Evolutionary conservation across 1,140 invertebrate genomes (phyloP).

Genomic region (Nymphalis io): DNA sequence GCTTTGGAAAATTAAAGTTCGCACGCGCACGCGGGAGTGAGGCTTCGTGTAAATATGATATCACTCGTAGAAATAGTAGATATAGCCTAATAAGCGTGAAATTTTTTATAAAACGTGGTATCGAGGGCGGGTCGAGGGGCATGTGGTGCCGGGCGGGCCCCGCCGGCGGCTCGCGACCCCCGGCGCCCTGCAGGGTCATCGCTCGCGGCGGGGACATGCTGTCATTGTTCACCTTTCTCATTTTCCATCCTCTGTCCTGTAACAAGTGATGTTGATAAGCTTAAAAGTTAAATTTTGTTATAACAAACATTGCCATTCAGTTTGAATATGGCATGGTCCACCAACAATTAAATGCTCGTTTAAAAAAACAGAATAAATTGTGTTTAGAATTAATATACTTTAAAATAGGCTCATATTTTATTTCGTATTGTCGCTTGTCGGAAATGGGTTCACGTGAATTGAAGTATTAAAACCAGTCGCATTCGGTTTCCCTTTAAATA

Average conservation of each 20-base stretch:
- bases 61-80: conserved; percentile 64
- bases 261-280: conserved; percentile 51
- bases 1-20: conserved; percentile 76
- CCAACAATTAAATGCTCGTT: background rate
- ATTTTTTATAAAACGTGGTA: conserved; percentile 61
- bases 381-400: no score
- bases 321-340: background rate
- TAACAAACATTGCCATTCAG: background rate
- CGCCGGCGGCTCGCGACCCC: conserved; percentile 59
- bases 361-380: no score
- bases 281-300: conserved; percentile 11
- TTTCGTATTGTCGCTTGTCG: background rate
- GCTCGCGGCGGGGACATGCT: conserved; percentile 73
- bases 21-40: conserved; percentile 54
- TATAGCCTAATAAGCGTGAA: conserved; percentile 76
- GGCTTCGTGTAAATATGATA: conserved; percentile 54
- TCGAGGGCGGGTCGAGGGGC: conserved; percentile 47
- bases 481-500: conserved; percentile 8
- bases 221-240: conserved; percentile 74
- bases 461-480: background rate
- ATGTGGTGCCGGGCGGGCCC: conserved; percentile 48
- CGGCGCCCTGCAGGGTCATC: conserved; percentile 64
- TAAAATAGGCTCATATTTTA: background rate
- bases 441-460: background rate
- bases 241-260: conserved; percentile 75